Evolutionary conservation across 2,888 invertebrate species (phyloP), one percentile per base, ranked within the genome.

Genomic region (Lasioglossum malachurum): DNA sequence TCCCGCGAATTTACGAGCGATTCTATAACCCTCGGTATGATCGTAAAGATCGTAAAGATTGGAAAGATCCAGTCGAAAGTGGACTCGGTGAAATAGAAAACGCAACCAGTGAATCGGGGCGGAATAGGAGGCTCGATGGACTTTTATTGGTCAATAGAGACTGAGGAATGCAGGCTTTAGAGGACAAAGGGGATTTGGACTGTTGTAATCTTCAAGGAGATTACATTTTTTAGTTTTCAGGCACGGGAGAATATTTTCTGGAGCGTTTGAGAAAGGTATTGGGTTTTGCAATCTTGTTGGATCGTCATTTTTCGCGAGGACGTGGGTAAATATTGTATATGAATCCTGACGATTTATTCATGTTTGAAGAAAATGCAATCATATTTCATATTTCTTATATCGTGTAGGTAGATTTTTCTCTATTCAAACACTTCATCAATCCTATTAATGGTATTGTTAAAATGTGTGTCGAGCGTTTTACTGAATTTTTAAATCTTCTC

Each of bases 211-310:
- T 41, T 38, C 53, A 49, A 46, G 16, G 60, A 31, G 38, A 46
- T 72, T 46, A 16, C 35, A 76, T 31, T 44, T 82, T 75, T 82
- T 35, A 53, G n/a, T 72, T 46, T 41, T 38, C 12, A 19, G n/a
- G 10, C 16, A 46, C n/a, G 23, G 12, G 35, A 41, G 44, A 31
- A 14, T 75, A 49, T n/a, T 35, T 35, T 41, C 27, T 27, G 31
- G 4, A 27, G 10, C 16, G 73, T 31, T 73, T 41, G 38, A 23
- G 35, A 23, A 69, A 69, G 19, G 23, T 23, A 69, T 38, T 69
- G 35, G 19, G 23, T 27, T 14, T 60, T 27, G 27, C 60, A 60
- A 10, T 38, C 23, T 69, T n/a, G 19, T 19, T 23, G 8, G 69
- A 35, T 23, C 38, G 5, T 8, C 2, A 12, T 23, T 10, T 38